Base-by-base conservation (phyloP, 2,113 vertebrate genomes). In the Myanophis thanlyinensis region DNA sequence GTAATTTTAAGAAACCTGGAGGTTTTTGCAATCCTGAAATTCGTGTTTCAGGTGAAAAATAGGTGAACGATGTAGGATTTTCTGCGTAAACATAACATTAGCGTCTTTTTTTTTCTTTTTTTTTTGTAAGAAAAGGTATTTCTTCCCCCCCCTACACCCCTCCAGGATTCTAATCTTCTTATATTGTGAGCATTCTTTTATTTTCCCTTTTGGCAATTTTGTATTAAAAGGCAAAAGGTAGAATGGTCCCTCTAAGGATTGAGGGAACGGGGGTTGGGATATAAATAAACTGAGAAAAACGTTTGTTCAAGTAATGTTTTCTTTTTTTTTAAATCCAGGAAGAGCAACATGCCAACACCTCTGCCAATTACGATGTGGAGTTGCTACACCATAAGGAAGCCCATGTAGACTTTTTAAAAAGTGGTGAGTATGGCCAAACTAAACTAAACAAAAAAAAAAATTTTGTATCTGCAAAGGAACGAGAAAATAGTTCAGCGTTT, bases 311-410 rank as follows among this genome's bases (percentile, higher is more conserved):
- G 0, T 88, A 12, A 92, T 93, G 94, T 1, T 94, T 96, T 93
- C 96, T 94, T 49, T 95, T 96, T 97, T 88, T 56, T 20, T 53
- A 67, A 67, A 67, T 67, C 30, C 30, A 99, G 99, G 99, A 99
- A 97, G 99, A 99, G 95, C 99, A 99, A 56, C 99, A 99, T 84
- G 99, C 99, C 91, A 99, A 99, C 96, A 99, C 99, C 22, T 99
- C 99, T 4, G 99, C 99, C 92, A 99, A 99, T 97, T 99, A 99
- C 1, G 99, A 99, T 88, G 99, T 99, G 18, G 99, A 99, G 92
- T 98, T 99, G 1, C 98, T 99, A 95, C 99, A 99, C 97, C 99
- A 99, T 97, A 98, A 98, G 96, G 99, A 99, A 73, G 99, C 99
- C 40, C 99, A 99, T 0, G 97, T 99, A 93, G 99, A 99, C 95